Evolutionary conservation across 1,140 invertebrate species (phyloP).

Genomic region (Ladona fulva): DNA sequence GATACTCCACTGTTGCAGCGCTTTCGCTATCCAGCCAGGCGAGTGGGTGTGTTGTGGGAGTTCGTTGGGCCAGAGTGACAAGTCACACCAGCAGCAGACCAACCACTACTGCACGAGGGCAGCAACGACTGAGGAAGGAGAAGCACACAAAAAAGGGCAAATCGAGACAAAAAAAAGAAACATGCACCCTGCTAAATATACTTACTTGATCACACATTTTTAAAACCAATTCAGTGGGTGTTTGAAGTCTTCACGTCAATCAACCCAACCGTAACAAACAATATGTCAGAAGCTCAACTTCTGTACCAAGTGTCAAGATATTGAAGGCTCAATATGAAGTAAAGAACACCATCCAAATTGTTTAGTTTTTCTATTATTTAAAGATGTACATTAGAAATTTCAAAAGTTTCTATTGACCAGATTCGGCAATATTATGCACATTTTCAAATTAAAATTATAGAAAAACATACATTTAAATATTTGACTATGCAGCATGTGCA

Average conservation of each 20-base stretch:
- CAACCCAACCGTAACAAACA: no score
- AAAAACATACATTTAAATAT: no score
- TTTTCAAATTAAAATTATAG: no score
- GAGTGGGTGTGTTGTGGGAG: constrained; percentile 6
- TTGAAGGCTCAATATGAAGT: no score
- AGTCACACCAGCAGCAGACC: constrained; percentile 6
- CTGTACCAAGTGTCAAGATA: no score
- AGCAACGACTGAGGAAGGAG: constrained; percentile 2
- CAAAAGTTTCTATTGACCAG: no score
- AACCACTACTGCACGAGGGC: not conserved
- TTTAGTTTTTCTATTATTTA: no score
- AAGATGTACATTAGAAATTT: no score
- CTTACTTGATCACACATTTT: not conserved
- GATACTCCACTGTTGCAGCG: constrained; percentile 2
- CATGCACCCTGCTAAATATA: not conserved
- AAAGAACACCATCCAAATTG: no score
- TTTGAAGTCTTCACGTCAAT: constrained; percentile 3
- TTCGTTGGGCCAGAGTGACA: not conserved
- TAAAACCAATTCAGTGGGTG: not conserved
- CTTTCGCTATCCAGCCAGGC: constrained; percentile 6
- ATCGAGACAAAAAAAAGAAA: constrained; percentile 7
- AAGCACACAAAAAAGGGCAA: constrained; percentile 9
- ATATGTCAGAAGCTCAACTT: no score
- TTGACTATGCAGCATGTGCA: no score
- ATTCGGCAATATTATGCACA: no score